phyloP scores from a whole-genome alignment of 2,888 invertebrate genomes.

The Leptinotarsa tumamoca region DNA sequence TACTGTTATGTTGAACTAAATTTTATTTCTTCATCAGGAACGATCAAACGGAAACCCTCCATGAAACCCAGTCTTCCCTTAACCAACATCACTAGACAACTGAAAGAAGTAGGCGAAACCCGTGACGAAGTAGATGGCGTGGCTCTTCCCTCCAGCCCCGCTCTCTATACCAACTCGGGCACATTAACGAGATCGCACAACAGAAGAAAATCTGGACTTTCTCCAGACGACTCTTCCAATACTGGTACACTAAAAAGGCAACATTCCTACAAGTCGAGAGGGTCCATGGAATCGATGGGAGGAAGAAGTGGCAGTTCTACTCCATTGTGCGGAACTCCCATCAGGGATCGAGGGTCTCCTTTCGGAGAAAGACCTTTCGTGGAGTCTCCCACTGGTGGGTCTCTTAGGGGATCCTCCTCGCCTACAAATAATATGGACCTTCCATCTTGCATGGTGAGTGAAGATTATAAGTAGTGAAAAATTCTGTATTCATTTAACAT shows the following conservation, averaged over 20 bases:
- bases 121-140: constrained; percentile 70
- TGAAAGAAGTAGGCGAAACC: constrained; percentile 89
- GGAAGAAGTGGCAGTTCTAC: constrained; percentile 66
- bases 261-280: constrained; percentile 67
- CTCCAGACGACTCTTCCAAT: constrained; percentile 63
- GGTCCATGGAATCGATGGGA: constrained; percentile 67
- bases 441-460: constrained; percentile 64
- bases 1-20: not conserved
- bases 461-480: no score
- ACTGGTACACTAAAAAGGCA: constrained; percentile 72
- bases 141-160: constrained; percentile 63
- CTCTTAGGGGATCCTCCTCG: constrained; percentile 57
- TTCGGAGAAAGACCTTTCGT: constrained; percentile 59
- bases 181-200: constrained; percentile 70
- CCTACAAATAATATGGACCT: constrained; percentile 56
- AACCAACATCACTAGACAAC: constrained; percentile 89
- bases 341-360: constrained; percentile 67
- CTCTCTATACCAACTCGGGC: constrained; percentile 62
- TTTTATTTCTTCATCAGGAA: constrained; percentile 68
- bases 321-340: constrained; percentile 68
- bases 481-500: no score
- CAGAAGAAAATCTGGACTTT: constrained; percentile 66
- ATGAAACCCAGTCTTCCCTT: constrained; percentile 92
- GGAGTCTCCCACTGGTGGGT: constrained; percentile 58
- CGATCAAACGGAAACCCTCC: constrained; percentile 92